Base-by-base conservation (phyloP, 2,888 invertebrate genomes). In the Anoplius nigerrimus region DNA sequence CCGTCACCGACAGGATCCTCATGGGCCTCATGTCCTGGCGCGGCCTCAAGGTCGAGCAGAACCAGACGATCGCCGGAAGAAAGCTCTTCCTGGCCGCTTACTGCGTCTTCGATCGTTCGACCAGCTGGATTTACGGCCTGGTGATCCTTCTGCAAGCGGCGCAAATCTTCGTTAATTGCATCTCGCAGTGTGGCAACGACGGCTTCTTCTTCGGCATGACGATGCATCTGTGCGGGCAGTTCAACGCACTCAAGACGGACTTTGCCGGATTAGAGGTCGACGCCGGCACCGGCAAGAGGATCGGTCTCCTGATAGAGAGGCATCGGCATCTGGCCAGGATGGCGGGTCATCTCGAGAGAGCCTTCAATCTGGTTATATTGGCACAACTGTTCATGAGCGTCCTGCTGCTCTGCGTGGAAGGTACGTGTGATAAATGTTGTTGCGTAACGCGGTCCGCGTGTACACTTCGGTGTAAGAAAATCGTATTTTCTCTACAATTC, bases 221-320 rank as follows among this genome's bases (percentile, higher is more conserved):
- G 2, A 84, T 87, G 81, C 86, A 88, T 21, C 62, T 88, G 2
- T 87, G 88, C 59, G 87, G 85, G 4, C 88, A 88, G 45, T 78
- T 88, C 21, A 82, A 86, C 52, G 65, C 87, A 52, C 68, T 88
- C 0, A 81, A 60, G 16, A 66, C 60, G 65, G 62, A 66, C 2
- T 52, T 78, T 0, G 63, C 66, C 11, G 53, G 72, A 3, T 22
- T 79, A n/a, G 21, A 66, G n/a, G n/a, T 34, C 24, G 51, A 64
- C 3, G 45, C 45, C 0, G 15, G 61, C 45, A 18, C 51, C 5
- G 2, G 11, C 0, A 46, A 52, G 5, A 15, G 15, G 1, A 27
- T 3, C 2, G 66, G 22, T 2, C 15, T 78, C 5, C 53, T 79
- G 11, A 66, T 79, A 2, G 24, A 34, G 5, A 66, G 69, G 8